Evolutionary conservation across 2,888 invertebrate species (phyloP), one percentile per base, ranked within the genome.

Genomic region (Kuschelorhynchus macadamiae): DNA sequence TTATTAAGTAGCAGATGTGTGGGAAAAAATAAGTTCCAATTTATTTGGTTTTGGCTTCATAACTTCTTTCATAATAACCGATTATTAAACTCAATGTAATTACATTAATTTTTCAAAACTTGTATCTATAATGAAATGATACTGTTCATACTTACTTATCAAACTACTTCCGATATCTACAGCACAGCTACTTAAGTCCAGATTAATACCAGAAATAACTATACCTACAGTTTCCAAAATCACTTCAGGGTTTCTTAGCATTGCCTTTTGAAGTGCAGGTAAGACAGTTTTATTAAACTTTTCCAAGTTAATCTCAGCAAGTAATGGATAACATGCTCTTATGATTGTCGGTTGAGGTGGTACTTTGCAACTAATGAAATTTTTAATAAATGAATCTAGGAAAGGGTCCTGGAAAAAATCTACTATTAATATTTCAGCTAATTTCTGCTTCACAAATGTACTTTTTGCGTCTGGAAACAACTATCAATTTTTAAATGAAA

Each of bases 211-310:
- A 5, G 87, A 65, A 18, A 97, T 83, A 67, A 96, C 90, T 49
- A 90, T 86, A 0, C 93, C 93, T 33, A 97, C 92, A 14, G 91
- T 90, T 81, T 92, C 89, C 16, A 97, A 87, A 70, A 94, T 92
- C 56, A 95, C 90, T 86, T 98, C 98, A 0, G 98, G 97, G 84
- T 94, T 97, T 53, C 98, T 86, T 21, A 98, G 85, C 90, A 98
- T 92, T 16, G 95, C 91, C 81, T 96, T 96, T 81, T 96, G 94
- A 59, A 97, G 85, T 0, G 95, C 91, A 0, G 97, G 96, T 68
- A 96, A 85, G 42, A 98, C 82, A 4, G 85, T 85, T 46, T 87
- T 88, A 77, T 91, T 90, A 76, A 97, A 94, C 55, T 93, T 92
- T 0, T 87, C 86, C 67, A 88, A 86, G 14, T 85, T 86, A 11